Evolutionary conservation across 2,888 invertebrate genomes (phyloP).

Genomic region (Andrena bucephala): DNA sequence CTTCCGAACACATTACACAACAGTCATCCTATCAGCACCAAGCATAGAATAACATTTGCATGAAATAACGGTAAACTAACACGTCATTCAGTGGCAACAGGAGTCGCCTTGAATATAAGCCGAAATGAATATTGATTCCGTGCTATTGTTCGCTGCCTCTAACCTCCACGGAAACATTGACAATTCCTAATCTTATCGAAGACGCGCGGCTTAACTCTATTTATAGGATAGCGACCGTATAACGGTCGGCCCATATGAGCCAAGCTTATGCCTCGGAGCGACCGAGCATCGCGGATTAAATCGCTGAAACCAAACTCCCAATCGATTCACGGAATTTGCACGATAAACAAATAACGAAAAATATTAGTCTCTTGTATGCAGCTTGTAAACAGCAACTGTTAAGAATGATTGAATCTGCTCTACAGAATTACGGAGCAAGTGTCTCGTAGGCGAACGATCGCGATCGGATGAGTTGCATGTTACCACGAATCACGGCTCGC

Average conservation of each 20-base stretch:
- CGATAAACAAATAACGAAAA: not conserved
- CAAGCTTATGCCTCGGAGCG: not conserved
- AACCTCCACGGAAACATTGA: not conserved
- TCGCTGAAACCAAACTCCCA: not conserved
- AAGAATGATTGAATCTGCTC: too few species aligned
- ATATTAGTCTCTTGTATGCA: too few species aligned
- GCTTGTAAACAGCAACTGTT: too few species aligned
- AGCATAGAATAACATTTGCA: too few species aligned
- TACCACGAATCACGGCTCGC: not conserved
- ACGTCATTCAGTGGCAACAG: too few species aligned
- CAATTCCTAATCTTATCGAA: slow-evolving; percentile 2
- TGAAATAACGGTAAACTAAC: too few species aligned
- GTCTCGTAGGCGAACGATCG: too few species aligned
- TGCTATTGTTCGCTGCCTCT: not conserved
- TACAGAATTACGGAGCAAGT: too few species aligned
- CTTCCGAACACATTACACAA: too few species aligned
- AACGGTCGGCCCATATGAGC: not conserved
- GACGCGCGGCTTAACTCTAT: too few species aligned
- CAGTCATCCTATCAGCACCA: too few species aligned
- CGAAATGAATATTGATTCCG: not conserved
- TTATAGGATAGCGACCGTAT: not conserved
- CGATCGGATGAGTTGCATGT: too few species aligned
- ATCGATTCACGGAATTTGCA: not conserved
- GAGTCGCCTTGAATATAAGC: not conserved
- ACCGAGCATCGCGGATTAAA: not conserved